Percentiles rank a stretch among this genome's conserved stretches.
Evolutionary conservation across 2,113 vertebrate genomes (phyloP).

Genomic region (Campylomormyrus numenius): DNA sequence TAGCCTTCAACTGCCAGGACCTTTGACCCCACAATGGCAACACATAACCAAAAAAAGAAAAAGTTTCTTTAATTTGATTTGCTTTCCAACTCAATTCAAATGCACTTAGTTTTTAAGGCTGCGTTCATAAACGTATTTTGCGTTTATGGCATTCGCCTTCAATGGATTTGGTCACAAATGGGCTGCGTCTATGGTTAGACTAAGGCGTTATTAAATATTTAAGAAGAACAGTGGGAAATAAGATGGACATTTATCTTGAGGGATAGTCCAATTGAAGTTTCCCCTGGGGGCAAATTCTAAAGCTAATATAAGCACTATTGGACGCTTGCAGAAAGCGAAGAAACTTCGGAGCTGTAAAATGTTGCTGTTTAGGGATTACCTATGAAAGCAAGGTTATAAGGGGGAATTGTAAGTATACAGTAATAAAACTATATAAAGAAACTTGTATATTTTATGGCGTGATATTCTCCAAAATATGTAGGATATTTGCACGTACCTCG

Average conservation of each 20-base stretch:
- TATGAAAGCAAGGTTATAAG: not conserved
- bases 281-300: not conserved
- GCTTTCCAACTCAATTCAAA: not conserved
- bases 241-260: constrained; percentile 12
- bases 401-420: not conserved
- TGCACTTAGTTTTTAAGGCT: not conserved
- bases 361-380: not conserved
- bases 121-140: not conserved
- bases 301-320: constrained; percentile 8
- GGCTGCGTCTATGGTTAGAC: not conserved
- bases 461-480: not conserved
- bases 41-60: not conserved
- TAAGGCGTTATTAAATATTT: constrained; percentile 10
- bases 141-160: not conserved
- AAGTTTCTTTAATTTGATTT: not conserved
- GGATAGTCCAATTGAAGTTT: constrained; percentile 11
- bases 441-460: not conserved
- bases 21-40: not conserved
- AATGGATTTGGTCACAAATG: constrained; percentile 5
- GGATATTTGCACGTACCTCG: not conserved
- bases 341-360: not conserved
- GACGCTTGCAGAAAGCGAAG: not conserved
- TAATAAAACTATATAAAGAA: not conserved
- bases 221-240: constrained; percentile 4
- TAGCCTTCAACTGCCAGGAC: not conserved